Percentiles rank a stretch among this genome's conserved stretches.
Evolutionary conservation across 2,797 vertebrate genomes (phyloP).

Genomic region (Rhabdomys pumilio): DNA sequence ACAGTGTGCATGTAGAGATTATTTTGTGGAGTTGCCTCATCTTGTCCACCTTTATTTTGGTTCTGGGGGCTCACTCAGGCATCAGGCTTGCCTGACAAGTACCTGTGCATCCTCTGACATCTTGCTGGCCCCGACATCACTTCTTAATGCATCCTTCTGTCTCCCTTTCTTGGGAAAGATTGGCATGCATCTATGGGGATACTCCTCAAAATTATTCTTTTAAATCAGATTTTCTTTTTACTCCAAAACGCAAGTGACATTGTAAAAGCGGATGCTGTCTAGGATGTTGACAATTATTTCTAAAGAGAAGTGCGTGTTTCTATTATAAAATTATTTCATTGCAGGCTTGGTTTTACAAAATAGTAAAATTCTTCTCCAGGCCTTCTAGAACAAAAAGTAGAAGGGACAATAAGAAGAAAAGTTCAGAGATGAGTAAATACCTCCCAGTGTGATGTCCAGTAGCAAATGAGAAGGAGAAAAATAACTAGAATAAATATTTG

Average conservation of each 20-base stretch:
- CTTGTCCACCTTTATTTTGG: neutral
- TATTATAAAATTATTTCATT: constrained; percentile 19
- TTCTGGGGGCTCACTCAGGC: neutral
- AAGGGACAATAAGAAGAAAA: neutral
- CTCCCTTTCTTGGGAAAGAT: neutral
- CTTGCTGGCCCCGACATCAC: neutral
- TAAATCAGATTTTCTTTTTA: neutral
- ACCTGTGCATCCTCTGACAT: neutral
- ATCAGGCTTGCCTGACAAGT: neutral
- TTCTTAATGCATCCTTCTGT: accelerated
- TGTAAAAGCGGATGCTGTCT: neutral
- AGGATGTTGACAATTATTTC: neutral
- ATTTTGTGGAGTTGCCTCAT: neutral
- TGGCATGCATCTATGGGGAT: neutral
- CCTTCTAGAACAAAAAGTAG: neutral
- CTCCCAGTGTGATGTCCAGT: neutral
- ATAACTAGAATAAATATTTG: neutral
- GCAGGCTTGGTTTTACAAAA: constrained; percentile 40
- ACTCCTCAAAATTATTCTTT: neutral
- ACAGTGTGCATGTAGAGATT: neutral
- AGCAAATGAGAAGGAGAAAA: neutral
- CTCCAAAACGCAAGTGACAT: neutral
- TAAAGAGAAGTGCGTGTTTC: neutral
- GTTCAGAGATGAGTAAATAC: neutral
- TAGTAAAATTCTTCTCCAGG: neutral